phyloP scores from a whole-genome alignment of 2,888 invertebrate genomes.

The Ectobius pallidus region DNA sequence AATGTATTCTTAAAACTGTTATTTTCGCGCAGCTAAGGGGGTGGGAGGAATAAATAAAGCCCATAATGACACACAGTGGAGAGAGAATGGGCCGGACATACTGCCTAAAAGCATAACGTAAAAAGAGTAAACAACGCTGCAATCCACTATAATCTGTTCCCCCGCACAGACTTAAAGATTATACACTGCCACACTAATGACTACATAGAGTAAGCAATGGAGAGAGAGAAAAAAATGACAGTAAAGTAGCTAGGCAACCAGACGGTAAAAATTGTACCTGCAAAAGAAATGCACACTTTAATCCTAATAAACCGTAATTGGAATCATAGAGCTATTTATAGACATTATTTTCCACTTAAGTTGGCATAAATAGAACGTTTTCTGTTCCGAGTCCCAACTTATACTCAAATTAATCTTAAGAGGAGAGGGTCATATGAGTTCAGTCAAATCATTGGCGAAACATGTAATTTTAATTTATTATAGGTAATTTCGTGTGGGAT shows the following conservation, averaged over 20 bases:
- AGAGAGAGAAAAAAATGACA: not conserved
- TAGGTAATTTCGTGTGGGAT: no score
- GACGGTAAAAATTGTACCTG: not conserved
- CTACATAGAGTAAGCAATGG: not conserved
- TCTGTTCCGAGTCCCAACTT: no score
- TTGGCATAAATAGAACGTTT: no score
- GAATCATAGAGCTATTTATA: no score
- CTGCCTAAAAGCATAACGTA: not conserved
- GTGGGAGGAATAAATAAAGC: slow-evolving; percentile 11
- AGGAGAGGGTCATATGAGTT: no score
- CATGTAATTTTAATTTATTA: no score
- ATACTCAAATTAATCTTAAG: no score
- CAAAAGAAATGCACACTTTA: no score
- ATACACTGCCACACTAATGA: not conserved
- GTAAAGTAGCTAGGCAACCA: not conserved
- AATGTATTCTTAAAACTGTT: slow-evolving; percentile 26
- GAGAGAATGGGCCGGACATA: not conserved
- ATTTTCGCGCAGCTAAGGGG: slow-evolving; percentile 5
- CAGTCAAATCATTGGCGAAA: no score
- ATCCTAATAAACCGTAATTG: no score
- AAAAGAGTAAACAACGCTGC: slow-evolving; percentile 3
- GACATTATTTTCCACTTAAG: no score
- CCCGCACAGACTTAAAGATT: not conserved
- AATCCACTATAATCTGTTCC: not conserved
- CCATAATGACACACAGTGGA: slow-evolving; percentile 10